These are phyloP conservation scores for Erinaceus europaeus DNA, from an alignment of 2,113 vertebrate species.

Conservation along the genomic window DNA sequence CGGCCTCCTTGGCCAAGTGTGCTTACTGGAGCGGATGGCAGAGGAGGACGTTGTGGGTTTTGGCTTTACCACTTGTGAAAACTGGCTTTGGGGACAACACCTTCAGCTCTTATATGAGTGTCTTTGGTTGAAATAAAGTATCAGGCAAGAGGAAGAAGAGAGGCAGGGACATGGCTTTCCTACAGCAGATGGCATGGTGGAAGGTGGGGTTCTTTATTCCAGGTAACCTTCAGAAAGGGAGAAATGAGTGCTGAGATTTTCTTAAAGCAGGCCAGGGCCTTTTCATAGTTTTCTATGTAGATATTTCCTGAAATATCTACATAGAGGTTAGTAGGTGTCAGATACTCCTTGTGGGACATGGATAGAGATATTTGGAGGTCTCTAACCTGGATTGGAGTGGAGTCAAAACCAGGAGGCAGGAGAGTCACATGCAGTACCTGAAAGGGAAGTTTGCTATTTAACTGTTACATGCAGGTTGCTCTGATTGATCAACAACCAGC, in stretches of 20 bases:
- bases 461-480: fast-evolving
- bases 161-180: not conserved
- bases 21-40: constrained; percentile 19
- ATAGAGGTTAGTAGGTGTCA: not conserved
- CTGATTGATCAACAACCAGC: too few species aligned
- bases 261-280: not conserved
- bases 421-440: not conserved
- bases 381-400: not conserved
- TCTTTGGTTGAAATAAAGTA: not conserved
- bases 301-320: not conserved
- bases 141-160: not conserved
- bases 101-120: constrained; percentile 2
- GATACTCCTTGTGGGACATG: not conserved
- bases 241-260: not conserved
- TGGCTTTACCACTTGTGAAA: constrained; percentile 56
- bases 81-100: constrained; percentile 43
- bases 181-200: not conserved
- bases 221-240: not conserved
- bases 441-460: not conserved
- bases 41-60: constrained; percentile 45
- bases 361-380: not conserved
- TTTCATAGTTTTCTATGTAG: not conserved
- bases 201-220: not conserved
- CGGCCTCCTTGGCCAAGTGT: not conserved
- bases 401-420: not conserved